Percentiles rank a stretch among this genome's conserved stretches.
These are phyloP conservation scores for Zoanthus gigantus DNA, from an alignment of 92 coral and sea anemone genomes.

Conservation along the genomic window DNA sequence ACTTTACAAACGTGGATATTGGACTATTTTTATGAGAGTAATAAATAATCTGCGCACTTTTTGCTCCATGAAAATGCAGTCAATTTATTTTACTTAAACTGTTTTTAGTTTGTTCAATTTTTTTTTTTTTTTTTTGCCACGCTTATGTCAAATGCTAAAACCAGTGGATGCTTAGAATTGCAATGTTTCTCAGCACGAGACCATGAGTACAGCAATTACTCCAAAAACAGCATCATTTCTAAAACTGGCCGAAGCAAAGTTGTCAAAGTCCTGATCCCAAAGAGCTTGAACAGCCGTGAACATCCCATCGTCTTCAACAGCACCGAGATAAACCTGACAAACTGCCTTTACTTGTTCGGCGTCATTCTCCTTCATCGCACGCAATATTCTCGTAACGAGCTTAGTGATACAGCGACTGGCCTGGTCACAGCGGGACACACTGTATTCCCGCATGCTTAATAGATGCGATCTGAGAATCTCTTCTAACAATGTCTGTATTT, in stretches of 20 bases:
- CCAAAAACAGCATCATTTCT: constrained; percentile 41
- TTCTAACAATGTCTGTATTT: constrained; percentile 31
- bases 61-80: too few species aligned
- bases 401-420: constrained; percentile 32
- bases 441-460: constrained; percentile 18
- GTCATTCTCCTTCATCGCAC: constrained; percentile 29
- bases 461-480: constrained; percentile 27
- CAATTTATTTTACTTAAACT: too few species aligned
- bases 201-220: constrained; percentile 11
- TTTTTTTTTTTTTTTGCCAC: too few species aligned
- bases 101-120: too few species aligned
- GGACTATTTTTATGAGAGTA: too few species aligned
- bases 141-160: too few species aligned
- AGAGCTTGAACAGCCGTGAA: constrained; percentile 24
- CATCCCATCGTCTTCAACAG: constrained; percentile 22
- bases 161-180: too few species aligned
- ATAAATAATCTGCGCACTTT: too few species aligned
- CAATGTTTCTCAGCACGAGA: constrained; percentile 18
- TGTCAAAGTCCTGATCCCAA: constrained; percentile 30
- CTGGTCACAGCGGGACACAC: constrained; percentile 10
- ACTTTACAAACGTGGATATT: too few species aligned
- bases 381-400: constrained; percentile 22
- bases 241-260: constrained; percentile 45
- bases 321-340: constrained; percentile 40
- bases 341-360: constrained; percentile 20